Base-by-base conservation (phyloP, 1,140 invertebrate species). In the Ridgeia piscesae region DNA sequence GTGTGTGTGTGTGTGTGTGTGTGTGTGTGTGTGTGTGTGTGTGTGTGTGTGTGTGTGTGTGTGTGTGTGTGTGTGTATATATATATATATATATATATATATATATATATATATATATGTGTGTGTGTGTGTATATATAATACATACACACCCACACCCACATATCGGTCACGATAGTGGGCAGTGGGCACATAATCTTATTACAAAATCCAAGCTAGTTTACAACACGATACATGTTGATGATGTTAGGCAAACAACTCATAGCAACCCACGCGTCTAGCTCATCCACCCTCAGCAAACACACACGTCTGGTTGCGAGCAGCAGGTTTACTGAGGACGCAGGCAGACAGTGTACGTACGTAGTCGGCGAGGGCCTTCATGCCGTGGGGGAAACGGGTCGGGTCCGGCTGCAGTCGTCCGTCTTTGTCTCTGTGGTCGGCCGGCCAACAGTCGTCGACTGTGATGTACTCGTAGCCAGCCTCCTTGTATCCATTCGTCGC, bases 381-480 rank as follows among this genome's bases (percentile, higher is more conserved):
- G 94, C 99, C 99, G 95, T 97, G 98, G 1, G 98, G 98, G 96
- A 99, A 99, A 93, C 99, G 96, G 92, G 97, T 96, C 90, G 97
- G 97, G 96, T 99, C 98, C 14, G 99, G 97, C 92, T 98, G 97
- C n/a, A 99, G 97, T 93, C 97, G 97, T 33, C 98, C 98, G 58
- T 92, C 91, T 93, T 97, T 95, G 94, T 97, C 97, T 89, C 99
- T 96, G 92, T 98, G 97, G 94, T 98, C 97, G 93, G 98, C 98
- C 92, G 98, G 96, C 98, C 98, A 99, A 96, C 99, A 99, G 96
- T 99, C 99, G 93, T 99, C 99, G 92, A 99, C 97, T 95, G 98
- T 99, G 92, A 99, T 97, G 95, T 98, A 98, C 95, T 99, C 97
- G 96, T 99, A 99, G 34, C 99, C 99, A 9, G 96, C 97, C 35